Evolutionary conservation across 1,140 invertebrate species (phyloP).

Genomic region (Andrena cerasifolii): DNA sequence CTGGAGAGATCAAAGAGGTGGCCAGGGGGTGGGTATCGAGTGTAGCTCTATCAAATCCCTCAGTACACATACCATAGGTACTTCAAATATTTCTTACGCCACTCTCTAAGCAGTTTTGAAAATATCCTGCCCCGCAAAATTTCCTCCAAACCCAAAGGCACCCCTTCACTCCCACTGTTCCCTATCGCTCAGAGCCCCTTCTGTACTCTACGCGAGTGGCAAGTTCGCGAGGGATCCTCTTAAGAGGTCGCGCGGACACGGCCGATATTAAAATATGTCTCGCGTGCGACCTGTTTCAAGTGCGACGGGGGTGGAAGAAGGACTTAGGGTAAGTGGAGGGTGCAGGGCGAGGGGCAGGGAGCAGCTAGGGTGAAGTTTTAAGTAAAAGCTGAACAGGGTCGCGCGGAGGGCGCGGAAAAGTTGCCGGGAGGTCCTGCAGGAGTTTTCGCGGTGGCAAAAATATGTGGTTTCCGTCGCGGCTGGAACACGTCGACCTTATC

Average conservation of each 20-base stretch:
- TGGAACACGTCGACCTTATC: conserved; percentile 14
- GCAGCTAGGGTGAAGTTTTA: conserved; percentile 24
- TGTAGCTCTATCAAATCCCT: no score
- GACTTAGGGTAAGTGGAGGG: conserved; percentile 28
- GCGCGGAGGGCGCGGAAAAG: conserved; percentile 7
- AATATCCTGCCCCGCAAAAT: no score
- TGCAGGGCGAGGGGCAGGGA: neutral
- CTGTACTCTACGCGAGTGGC: neutral
- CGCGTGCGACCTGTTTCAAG: conserved; percentile 3
- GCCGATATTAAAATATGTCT: conserved; percentile 29
- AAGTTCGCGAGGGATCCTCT: neutral
- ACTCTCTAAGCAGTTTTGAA: no score
- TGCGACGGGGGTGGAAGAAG: neutral
- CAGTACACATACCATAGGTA: no score
- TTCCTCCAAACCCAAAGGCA: no score
- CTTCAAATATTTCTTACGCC: no score
- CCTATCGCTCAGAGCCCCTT: no score
- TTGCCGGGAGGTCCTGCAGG: conserved; percentile 1
- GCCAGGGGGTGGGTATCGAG: neutral
- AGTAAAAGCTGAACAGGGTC: conserved; percentile 33
- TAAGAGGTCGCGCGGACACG: conserved; percentile 9
- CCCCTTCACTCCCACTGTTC: no score
- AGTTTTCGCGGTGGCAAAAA: conserved; percentile 9
- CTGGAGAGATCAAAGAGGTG: neutral
- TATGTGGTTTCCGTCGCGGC: neutral